These are phyloP conservation scores for Scaptomyza pallida DNA, from an alignment of 1,140 invertebrate species.

Conservation along the genomic window DNA sequence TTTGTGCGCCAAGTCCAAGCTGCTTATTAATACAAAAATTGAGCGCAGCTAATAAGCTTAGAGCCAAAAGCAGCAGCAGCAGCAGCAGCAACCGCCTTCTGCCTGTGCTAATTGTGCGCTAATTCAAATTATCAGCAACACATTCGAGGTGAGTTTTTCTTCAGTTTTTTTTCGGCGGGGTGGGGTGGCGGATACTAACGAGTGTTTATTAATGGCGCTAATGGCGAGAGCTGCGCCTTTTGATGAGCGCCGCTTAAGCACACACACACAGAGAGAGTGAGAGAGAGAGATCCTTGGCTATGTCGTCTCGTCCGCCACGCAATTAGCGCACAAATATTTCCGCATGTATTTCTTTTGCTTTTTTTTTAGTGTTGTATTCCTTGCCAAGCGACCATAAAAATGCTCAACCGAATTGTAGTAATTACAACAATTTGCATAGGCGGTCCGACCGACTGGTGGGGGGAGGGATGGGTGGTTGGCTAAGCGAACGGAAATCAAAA, in stretches of 20 bases:
- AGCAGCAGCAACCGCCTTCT: not conserved
- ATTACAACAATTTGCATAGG: constrained; percentile 81
- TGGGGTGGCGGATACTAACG: constrained; percentile 51
- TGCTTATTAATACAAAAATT: constrained; percentile 74
- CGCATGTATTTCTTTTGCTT: constrained; percentile 58
- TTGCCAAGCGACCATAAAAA: constrained; percentile 69
- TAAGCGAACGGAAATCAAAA: constrained; percentile 72
- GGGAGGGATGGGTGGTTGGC: not conserved
- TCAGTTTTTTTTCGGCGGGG: not conserved
- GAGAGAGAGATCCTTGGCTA: constrained; percentile 11
- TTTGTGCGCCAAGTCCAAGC: constrained; percentile 67
- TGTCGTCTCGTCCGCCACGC: constrained; percentile 52
- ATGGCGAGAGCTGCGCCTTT: constrained; percentile 68
- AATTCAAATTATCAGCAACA: constrained; percentile 79
- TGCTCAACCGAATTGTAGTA: constrained; percentile 81
- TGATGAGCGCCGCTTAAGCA: constrained; percentile 71
- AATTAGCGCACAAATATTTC: constrained; percentile 82
- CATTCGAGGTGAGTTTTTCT: constrained; percentile 50
- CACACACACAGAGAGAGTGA: constrained; percentile 16
- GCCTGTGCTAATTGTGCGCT: constrained; percentile 70
- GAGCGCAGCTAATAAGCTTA: constrained; percentile 75
- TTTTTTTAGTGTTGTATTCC: constrained; percentile 25
- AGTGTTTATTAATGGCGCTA: constrained; percentile 80
- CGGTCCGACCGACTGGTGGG: constrained; percentile 3
- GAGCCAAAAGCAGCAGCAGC: not conserved